Evolutionary conservation across 2,113 vertebrate species (phyloP).

Genomic region (Heterotis niloticus): DNA sequence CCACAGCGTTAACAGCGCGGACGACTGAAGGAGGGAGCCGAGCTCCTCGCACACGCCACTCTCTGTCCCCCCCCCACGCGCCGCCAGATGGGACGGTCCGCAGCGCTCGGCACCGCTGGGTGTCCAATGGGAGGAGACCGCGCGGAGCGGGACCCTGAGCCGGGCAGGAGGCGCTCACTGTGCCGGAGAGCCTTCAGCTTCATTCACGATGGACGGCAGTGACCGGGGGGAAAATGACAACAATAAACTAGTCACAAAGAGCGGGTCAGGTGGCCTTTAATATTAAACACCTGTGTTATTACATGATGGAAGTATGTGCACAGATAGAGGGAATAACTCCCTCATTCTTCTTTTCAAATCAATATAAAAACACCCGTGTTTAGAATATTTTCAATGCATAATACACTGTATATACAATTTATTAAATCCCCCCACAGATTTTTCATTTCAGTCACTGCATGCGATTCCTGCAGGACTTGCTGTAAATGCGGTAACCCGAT

Average conservation of each 20-base stretch:
- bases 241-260: background rate
- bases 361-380: too few relatives aligned
- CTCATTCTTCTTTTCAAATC: too few relatives aligned
- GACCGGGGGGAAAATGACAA: background rate
- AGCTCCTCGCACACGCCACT: background rate
- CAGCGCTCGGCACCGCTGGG: conserved; percentile 49
- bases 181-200: conserved; percentile 76
- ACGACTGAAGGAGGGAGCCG: background rate
- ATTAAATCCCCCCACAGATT: background rate
- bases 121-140: conserved; percentile 70
- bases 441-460: background rate
- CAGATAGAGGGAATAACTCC: too few relatives aligned
- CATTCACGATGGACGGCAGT: conserved; percentile 41
- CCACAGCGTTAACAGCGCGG: too few relatives aligned
- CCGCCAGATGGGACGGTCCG: conserved; percentile 79
- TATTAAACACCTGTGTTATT: conserved; percentile 8
- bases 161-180: conserved; percentile 78
- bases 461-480: background rate
- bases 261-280: conserved; percentile 5
- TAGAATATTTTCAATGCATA: too few relatives aligned
- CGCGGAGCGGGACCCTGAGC: conserved; percentile 63
- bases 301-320: background rate
- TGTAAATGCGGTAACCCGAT: conserved; percentile 21
- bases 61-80: conserved; percentile 60
- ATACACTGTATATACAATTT: too few relatives aligned